Conservation (phyloP, 2,113 vertebrate genomes). For the Antennarius striatus region DNA sequence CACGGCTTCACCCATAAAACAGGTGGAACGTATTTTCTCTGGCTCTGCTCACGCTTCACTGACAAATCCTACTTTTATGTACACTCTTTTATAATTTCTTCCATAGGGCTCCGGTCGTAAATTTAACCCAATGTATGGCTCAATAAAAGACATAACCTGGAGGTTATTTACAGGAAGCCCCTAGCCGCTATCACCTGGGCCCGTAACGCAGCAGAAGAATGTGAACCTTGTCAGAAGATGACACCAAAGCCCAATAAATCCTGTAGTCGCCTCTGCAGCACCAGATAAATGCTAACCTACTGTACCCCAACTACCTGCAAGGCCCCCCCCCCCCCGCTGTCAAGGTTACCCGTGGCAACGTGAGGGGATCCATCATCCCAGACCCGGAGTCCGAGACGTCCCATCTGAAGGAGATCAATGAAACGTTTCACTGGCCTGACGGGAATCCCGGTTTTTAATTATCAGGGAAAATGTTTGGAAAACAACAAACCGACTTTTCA, state of each 20-base stretch:
- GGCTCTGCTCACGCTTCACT: conserved; percentile 14
- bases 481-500: background rate
- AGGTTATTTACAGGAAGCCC: conserved; percentile 77
- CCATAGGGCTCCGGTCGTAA: conserved; percentile 55
- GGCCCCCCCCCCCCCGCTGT: conserved; percentile 21
- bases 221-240: conserved; percentile 73
- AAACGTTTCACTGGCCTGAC: too few relatives aligned
- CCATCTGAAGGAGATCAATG: conserved; percentile 12
- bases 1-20: conserved; percentile 1
- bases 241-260: conserved; percentile 78
- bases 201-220: conserved; percentile 73
- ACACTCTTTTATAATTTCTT: conserved; percentile 37
- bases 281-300: conserved; percentile 71
- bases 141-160: conserved; percentile 67
- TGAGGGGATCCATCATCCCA: conserved; percentile 47
- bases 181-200: conserved; percentile 58
- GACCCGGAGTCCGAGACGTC: conserved; percentile 9
- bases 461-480: too few relatives aligned
- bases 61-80: conserved; percentile 11
- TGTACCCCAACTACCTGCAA: conserved; percentile 14
- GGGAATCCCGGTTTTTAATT: too few relatives aligned
- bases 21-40: conserved; percentile 9
- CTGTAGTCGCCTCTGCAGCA: conserved; percentile 37
- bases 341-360: conserved; percentile 61
- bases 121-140: conserved; percentile 61